A percentile compares a stretch with the other conserved stretches of the same genome.
phyloP scores from a whole-genome alignment of 2,113 vertebrate genomes.

The Alligator mississippiensis region DNA sequence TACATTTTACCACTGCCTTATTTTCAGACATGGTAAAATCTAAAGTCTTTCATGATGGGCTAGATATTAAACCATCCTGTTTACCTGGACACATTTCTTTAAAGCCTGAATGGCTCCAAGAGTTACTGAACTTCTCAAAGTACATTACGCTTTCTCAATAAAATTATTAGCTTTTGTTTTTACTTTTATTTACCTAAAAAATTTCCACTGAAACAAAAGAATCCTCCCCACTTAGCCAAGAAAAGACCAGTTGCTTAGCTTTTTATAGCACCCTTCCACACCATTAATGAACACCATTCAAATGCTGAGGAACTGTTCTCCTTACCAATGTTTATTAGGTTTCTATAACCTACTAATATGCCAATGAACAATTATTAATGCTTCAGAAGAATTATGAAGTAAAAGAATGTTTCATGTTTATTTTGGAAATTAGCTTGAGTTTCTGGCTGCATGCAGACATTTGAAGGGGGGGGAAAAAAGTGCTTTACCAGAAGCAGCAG shows the following conservation, averaged over 20 bases:
- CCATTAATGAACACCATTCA: background rate
- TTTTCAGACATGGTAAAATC: background rate
- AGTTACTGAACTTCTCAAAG: background rate
- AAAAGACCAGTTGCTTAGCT: background rate
- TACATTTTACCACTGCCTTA: background rate
- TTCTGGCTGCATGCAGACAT: background rate
- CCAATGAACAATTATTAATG: background rate
- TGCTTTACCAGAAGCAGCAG: too few species aligned
- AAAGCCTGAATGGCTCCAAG: too few species aligned
- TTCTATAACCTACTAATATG: background rate
- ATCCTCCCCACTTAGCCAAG: background rate
- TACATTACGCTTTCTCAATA: background rate
- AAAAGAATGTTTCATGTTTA: rapidly evolving
- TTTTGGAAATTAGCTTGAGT: background rate
- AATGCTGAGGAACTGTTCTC: background rate
- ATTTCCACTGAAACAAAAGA: background rate
- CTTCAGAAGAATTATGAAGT: background rate
- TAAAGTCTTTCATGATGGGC: background rate
- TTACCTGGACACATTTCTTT: too few species aligned
- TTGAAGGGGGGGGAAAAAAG: too few species aligned
- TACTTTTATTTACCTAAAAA: background rate
- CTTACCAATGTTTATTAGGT: background rate
- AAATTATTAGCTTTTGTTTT: background rate
- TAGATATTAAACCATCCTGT: background rate
- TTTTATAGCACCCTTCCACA: background rate